Evolutionary conservation across 2,888 invertebrate genomes (phyloP), one percentile per base, ranked within the genome.

Genomic region (Drosophila neotestacea): DNA sequence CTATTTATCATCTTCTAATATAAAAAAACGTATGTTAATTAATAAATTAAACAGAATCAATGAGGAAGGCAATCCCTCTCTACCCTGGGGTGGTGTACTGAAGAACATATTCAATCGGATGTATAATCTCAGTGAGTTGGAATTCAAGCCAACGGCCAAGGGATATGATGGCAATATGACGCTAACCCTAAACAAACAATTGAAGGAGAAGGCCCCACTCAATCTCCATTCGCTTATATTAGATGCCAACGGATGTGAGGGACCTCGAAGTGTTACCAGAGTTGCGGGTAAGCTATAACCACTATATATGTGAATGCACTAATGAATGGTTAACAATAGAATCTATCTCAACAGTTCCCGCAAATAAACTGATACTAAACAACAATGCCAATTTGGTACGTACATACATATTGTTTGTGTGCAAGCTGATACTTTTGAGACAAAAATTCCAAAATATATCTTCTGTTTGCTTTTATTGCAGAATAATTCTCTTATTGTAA

Each of bases 31-130:
- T 22, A 22, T 22, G 3, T 22, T 46, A 58, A 36, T 9, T 38
- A 28, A 16, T 16, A 28, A 13, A 47, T 28, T 30, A 3, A 0
- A 0, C 56, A 92, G 92, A 69, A 84, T 92, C 41, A 87, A 82
- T 22, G 88, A 90, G 67, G 90, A 90, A 62, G 84, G 78, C 6
- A 92, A 90, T 72, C 92, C 91, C 0, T 88, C 86, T 0, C 70
- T 92, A 7, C 74, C 89, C 3, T 92, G 92, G 92, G 92, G 92
- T 9, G 92, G 92, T 0, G 79, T 82, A n/a, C 60, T 88, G 0
- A 83, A 73, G 56, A 82, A 84, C 30, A 74, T 92, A 3, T 70
- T 79, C 13, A 88, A 83, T 39, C 74, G 75, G 34, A 51, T 77
- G 4, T 89, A 85, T 62, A 79, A 82, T n/a, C 52, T 92, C n/a